phyloP scores from a whole-genome alignment of 35 echinoderm and acorn worm species.

The Eucidaris tribuloides region DNA sequence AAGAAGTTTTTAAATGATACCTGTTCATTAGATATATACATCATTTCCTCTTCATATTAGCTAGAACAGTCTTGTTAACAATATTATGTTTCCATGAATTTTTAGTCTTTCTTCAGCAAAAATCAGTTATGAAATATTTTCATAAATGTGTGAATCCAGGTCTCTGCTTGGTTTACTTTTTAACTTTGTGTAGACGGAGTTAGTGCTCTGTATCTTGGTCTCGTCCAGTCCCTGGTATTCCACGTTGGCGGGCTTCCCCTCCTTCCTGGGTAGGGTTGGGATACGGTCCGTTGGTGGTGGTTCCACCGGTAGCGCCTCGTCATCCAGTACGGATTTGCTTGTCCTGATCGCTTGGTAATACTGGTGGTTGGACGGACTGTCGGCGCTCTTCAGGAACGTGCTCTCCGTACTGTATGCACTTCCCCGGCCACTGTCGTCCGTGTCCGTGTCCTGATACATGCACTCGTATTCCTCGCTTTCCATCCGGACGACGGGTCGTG shows the following conservation, averaged over 20 bases:
- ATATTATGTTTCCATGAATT: too few species aligned
- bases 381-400: conserved; percentile 13
- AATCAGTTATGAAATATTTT: conserved; percentile 13
- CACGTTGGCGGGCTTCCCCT: not conserved
- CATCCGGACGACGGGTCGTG: not conserved
- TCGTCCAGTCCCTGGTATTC: conserved; percentile 23
- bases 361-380: not conserved
- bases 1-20: too few species aligned
- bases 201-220: conserved; percentile 1
- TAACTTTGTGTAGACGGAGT: conserved; percentile 12
- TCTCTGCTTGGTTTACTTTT: not conserved
- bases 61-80: too few species aligned
- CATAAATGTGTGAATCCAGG: conserved; percentile 16
- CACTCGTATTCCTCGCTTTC: conserved; percentile 1
- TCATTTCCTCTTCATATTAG: too few species aligned
- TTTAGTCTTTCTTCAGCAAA: too few species aligned
- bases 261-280: conserved; percentile 5
- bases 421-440: not conserved
- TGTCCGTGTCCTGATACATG: conserved; percentile 15
- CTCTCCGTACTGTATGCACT: conserved; percentile 17
- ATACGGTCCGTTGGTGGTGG: not conserved
- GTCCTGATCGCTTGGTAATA: conserved; percentile 17
- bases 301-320: not conserved
- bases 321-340: not conserved
- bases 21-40: too few species aligned